These are phyloP conservation scores for Hypsopygia costalis DNA, from an alignment of 2,888 invertebrate genomes.

Conservation along the genomic window DNA sequence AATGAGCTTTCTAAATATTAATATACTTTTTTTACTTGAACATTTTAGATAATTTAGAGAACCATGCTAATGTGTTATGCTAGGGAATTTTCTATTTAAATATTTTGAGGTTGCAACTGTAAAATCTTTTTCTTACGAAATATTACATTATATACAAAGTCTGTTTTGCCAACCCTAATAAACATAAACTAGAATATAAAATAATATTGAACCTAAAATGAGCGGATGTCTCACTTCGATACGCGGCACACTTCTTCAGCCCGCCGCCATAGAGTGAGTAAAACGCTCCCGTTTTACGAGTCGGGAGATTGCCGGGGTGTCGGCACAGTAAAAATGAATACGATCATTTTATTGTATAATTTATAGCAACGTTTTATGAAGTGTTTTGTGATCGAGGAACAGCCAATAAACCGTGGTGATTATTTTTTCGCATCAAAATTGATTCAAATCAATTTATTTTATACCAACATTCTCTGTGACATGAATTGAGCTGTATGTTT, in stretches of 20 bases:
- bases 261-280: neutral
- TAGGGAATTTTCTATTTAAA: too few relatives aligned
- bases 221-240: neutral
- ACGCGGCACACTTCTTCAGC: neutral
- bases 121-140: too few relatives aligned
- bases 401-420: constrained; percentile 48
- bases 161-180: too few relatives aligned
- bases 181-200: too few relatives aligned
- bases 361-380: constrained; percentile 52
- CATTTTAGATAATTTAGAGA: too few relatives aligned
- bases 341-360: constrained; percentile 49
- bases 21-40: too few relatives aligned
- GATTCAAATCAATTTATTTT: constrained; percentile 52
- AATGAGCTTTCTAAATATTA: too few relatives aligned
- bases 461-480: constrained; percentile 35
- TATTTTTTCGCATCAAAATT: constrained; percentile 44
- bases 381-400: constrained; percentile 47
- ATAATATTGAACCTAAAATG: neutral
- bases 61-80: too few relatives aligned
- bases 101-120: too few relatives aligned
- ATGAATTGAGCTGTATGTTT: constrained; percentile 48
- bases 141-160: too few relatives aligned
- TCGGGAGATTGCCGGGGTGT: constrained; percentile 22
- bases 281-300: constrained; percentile 39
- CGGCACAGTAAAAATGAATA: constrained; percentile 34